Base-by-base conservation (phyloP, 2,113 vertebrate species). In the Melozone crissalis region DNA sequence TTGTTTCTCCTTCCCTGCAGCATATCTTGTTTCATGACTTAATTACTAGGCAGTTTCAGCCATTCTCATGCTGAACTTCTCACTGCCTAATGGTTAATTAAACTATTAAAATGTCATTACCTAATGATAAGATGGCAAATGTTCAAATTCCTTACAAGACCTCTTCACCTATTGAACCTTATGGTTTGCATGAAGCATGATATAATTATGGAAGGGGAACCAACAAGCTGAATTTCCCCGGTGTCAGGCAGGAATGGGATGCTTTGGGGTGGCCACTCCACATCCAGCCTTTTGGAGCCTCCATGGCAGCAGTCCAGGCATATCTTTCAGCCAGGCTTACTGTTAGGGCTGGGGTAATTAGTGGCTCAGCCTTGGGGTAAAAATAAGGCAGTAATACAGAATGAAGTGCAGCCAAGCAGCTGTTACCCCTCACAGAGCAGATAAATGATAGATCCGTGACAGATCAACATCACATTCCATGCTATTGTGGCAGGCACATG, bases 31-130 rank as follows among this genome's bases (percentile, higher is more conserved):
- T 96, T 89, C 31, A 2, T 55, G 30, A 71, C 79, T 95, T 94
- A 88, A 92, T 93, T 88, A 74, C 63, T 78, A 67, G 69, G 71
- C 69, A 61, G 57, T 85, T 94, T 82, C 69, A 91, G 11, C 49
- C 44, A 58, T 80, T 94, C 63, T 92, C 46, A 67, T 80, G 47
- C 68, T 91, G 67, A 75, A 84, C 16, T 92, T 95, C 76, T 90
- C 59, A 39, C 65, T 93, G 79, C 75, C 39, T 71, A 33, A n/a
- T 95, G 46, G 90, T 89, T 96, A 95, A 90, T 93, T 94, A 86
- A 95, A 78, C 92, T 88, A 94, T 95, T 97, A 93, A 97, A 94
- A 88, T 90, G 92, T 90, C 86, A 77, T 96, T 93, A 90, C 46
- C 67, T 97, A 92, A 92, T 63, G 75, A 90, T 93, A 93, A 90